These are phyloP conservation scores for Molossus molossus DNA, from an alignment of 2,797 vertebrate genomes.

Conservation along the genomic window DNA sequence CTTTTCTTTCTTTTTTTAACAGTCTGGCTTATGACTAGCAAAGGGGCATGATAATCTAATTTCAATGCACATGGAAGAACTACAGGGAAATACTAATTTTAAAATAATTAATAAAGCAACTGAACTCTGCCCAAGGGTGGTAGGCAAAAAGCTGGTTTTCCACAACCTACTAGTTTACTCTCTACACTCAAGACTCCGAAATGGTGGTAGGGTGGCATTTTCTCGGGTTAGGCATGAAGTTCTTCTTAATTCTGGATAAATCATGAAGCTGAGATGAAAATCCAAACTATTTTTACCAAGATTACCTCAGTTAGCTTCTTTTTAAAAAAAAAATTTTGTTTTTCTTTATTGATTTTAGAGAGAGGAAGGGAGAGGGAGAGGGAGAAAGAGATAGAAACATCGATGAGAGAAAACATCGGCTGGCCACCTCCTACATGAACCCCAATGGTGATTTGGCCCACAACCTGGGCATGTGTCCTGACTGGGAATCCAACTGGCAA, in stretches of 20 bases:
- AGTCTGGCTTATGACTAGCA: conserved; percentile 53
- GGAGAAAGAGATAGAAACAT: no score
- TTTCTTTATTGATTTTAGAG: no score
- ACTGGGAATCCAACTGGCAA: no score
- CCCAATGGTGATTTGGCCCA: no score
- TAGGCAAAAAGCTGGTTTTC: conserved; percentile 45
- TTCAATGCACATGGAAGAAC: conserved; percentile 55
- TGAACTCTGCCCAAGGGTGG: background rate
- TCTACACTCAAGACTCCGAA: conserved; percentile 35
- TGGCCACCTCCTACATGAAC: no score
- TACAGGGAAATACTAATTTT: conserved; percentile 58
- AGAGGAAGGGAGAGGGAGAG: no score
- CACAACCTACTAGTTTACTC: conserved; percentile 1
- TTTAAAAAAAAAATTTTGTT: no score
- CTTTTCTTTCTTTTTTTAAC: conserved; percentile 19
- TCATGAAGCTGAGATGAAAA: conserved; percentile 59
- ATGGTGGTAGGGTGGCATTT: background rate
- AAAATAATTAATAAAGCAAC: conserved; percentile 63
- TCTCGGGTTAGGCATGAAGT: conserved; percentile 43
- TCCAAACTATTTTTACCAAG: background rate
- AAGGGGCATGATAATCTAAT: conserved; percentile 29
- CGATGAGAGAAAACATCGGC: no score
- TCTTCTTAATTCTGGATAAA: conserved; percentile 64
- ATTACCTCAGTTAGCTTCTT: conserved; percentile 34
- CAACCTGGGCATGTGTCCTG: no score